Base-by-base conservation (phyloP, 1,140 invertebrate species). In the Ceratosolen fusciceps region DNA sequence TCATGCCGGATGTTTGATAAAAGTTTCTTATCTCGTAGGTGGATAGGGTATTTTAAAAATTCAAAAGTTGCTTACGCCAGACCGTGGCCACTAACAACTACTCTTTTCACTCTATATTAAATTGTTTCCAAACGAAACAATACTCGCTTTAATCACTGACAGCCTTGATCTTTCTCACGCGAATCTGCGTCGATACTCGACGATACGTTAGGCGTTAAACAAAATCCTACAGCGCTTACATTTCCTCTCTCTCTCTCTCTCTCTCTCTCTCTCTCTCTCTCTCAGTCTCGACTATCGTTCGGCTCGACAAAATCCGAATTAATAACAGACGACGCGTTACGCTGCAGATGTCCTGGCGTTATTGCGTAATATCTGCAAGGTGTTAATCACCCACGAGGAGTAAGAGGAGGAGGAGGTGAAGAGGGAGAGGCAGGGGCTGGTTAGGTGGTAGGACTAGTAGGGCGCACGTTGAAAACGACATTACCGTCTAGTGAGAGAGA, bases 301-400 rank as follows among this genome's bases (percentile, higher is more conserved):
- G n/a, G 39, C 37, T 37, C 43, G 39, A 1, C 24, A 62, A 75
- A 82, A 83, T 85, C 82, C 79, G 78, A 86, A 80, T 83, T 85
- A 85, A 85, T 85, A 85, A 83, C 81, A 73, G 75, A 29, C 24
- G 56, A 39, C 34, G 21, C 73, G 73, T 52, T 56, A 75, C 74
- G 72, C 77, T 79, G 80, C 83, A 84, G 83, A 86, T 85, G 84
- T 84, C 81, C 76, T 75, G 58, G 65, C 74, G 80, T 83, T 85
- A 85, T 86, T 86, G 83, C 75, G 78, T 80, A 85, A 84, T 85
- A 85, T 82, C 82, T 83, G 81, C 82, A 80, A 84, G 82, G 83
- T 83, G 84, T 86, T 86, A 86, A 86, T 86, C 85, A 84, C 68
- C 74, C 43, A 7, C 43, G 67, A 67, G 37, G 29, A 60, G 10